Base-by-base conservation (phyloP, 2,888 invertebrate genomes). In the Lycaena phlaeas region DNA sequence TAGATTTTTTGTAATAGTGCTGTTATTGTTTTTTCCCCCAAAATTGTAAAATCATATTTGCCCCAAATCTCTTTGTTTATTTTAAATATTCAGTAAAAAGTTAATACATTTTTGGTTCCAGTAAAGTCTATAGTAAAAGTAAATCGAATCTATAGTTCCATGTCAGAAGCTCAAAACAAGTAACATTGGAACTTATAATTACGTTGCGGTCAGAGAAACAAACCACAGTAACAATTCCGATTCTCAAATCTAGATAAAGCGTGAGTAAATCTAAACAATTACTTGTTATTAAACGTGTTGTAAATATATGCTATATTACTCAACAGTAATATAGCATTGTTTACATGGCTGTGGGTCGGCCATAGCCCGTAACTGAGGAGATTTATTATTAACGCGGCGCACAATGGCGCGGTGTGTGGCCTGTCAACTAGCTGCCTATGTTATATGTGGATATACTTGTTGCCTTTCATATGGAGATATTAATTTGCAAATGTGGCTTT, bases 331-430 rank as follows among this genome's bases (percentile, higher is more conserved):
- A 28, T 7, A 36, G 36, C 41, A 29, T 44, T 38, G 38, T 41
- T 43, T 17, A 41, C 26, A 34, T 36, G 30, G 36, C 38, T 22
- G 36, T 34, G 27, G 14, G 41, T 31, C 12, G 15, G 22, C 27
- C 37, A 30, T 31, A 42, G 34, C 17, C 29, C 40, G 12, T 31
- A 31, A 31, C 18, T 11, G 34, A 34, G 31, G 37, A 38, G 40
- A 44, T 46, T 44, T 44, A 44, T 46, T 46, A 44, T 46, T 45
- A 40, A 43, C 37, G 36, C 22, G 36, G 29, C 36, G 29, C 18
- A 34, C 42, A 42, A 42, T 41, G 9, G 29, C 27, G 7, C 38
- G 31, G 26, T 38, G 40, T 42, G 46, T 36, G 42, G 42, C 27
- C 41, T 47, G 46, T 44, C 42, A 44, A 31, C 38, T 41, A 40